Evolutionary conservation across 92 coral and sea anemone species (phyloP), one percentile per base, ranked within the genome.

Genomic region (Paramuricea clavata): DNA sequence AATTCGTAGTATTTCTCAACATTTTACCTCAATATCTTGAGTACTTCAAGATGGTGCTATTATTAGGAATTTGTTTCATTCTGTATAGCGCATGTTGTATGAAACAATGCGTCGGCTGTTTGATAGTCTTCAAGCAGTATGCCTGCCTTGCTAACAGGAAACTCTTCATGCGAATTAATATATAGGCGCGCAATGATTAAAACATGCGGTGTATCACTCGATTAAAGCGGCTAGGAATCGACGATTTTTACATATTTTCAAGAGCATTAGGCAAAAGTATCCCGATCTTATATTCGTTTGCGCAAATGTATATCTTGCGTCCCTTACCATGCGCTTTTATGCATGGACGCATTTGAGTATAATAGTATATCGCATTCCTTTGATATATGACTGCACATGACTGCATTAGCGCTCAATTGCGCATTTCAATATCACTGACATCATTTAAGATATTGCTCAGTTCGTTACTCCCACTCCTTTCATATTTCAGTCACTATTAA

Each of bases 61-160:
- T 19, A 21, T 19, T 19, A 17, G 25, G 62, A 54, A 54, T 54
- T 2, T 21, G 62, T 21, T 54, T 54, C 2, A 54, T 16, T 54
- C 27, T 54, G 22, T 21, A 30, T 19, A 65, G n/a, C 72, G 72
- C 72, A 28, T 27, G 72, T 12, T 28, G 3, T 65, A 65, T 65
- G 39, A 23, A 59, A 79, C 84, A 61, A 57, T 79, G 73, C 50
- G 32, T n/a, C 57, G 73, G 52, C 72, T 57, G 43, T 76, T 35
- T 52, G 68, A 52, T 30, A 16, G 22, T 25, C 23, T 28, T 19
- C 21, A 49, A 76, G 39, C 82, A 52, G 43, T 42, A 49, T 54
- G 67, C 26, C 67, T 54, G 47, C 8, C 30, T 17, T 17, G 82
- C 59, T 56, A 79, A 79, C 84, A 79, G 84, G 73, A 79, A 79